Conservation (phyloP, 2,888 invertebrate genomes). For the Drosophila mulleri region DNA sequence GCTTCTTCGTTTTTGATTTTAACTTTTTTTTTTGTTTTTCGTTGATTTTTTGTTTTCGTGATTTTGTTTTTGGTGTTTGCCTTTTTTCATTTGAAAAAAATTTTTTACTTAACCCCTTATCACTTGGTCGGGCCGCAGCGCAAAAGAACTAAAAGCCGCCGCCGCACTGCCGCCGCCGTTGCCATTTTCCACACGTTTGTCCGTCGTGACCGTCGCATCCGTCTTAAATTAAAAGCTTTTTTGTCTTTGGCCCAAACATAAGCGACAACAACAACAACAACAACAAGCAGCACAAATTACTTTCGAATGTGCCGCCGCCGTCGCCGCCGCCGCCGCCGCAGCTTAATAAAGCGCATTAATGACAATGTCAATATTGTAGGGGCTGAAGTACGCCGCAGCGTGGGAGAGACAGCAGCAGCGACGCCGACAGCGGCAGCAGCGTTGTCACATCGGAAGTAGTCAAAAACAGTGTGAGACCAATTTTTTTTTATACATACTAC, state of each 20-base stretch:
- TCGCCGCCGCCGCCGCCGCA: conserved; percentile 60
- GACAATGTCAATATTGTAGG: conserved; percentile 47
- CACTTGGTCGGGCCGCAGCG: conserved; percentile 44
- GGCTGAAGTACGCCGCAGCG: conserved; percentile 9
- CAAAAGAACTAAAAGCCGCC: conserved; percentile 60
- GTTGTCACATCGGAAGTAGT: conserved; percentile 12
- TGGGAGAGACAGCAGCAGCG: conserved; percentile 21
- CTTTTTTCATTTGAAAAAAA: conserved; percentile 58
- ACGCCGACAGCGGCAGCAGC: not conserved
- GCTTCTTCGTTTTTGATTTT: conserved; percentile 14
- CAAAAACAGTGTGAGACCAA: conserved; percentile 1
- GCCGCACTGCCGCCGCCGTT: conserved; percentile 36
- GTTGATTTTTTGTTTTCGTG: not conserved
- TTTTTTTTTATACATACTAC: too few species aligned
- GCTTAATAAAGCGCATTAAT: conserved; percentile 60
- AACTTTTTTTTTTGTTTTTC: conserved; percentile 7
- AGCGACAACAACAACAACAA: conserved; percentile 7
- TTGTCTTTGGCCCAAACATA: conserved; percentile 38
- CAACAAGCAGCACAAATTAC: conserved; percentile 26
- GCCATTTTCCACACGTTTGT: conserved; percentile 50
- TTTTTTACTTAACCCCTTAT: conserved; percentile 71
- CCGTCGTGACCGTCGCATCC: conserved; percentile 45
- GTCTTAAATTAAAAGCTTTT: conserved; percentile 68
- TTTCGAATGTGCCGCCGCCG: conserved; percentile 66
- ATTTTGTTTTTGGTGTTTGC: conserved; percentile 8